Evolutionary conservation across 2,113 vertebrate species (phyloP).

Genomic region (Myodes glareolus): DNA sequence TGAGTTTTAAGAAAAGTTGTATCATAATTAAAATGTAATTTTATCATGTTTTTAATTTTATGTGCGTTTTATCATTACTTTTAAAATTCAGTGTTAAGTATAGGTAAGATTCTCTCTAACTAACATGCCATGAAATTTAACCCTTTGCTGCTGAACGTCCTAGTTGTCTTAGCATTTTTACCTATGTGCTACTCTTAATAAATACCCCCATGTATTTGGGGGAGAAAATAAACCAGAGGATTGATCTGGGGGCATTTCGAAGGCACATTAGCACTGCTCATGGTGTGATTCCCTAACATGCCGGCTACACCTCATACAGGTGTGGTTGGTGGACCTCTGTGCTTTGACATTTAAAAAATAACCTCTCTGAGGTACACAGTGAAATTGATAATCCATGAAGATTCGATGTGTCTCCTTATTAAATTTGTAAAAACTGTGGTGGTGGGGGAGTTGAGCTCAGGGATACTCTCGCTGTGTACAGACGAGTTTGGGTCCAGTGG

Average conservation of each 20-base stretch:
- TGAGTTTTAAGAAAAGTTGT: conserved; percentile 2
- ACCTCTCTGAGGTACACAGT: neutral
- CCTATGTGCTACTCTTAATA: neutral
- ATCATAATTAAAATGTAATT: neutral
- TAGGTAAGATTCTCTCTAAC: neutral
- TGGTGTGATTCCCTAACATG: neutral
- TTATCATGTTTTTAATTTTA: neutral
- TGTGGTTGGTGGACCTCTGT: neutral
- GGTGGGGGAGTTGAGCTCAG: neutral
- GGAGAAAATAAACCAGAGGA: neutral
- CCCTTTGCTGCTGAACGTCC: conserved; percentile 2
- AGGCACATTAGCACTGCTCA: neutral
- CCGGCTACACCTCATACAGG: too few species aligned
- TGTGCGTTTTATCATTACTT: neutral
- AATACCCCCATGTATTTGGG: neutral
- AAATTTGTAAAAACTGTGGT: neutral
- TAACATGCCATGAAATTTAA: neutral
- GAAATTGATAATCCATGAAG: neutral
- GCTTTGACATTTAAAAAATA: conserved; percentile 27
- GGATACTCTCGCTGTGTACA: neutral
- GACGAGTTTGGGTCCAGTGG: neutral
- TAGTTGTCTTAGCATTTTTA: neutral
- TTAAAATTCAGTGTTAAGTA: neutral
- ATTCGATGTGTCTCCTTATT: neutral
- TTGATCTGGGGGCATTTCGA: neutral